Conservation (phyloP, 2,888 invertebrate species). For the Pandemis cinnamomeana region DNA sequence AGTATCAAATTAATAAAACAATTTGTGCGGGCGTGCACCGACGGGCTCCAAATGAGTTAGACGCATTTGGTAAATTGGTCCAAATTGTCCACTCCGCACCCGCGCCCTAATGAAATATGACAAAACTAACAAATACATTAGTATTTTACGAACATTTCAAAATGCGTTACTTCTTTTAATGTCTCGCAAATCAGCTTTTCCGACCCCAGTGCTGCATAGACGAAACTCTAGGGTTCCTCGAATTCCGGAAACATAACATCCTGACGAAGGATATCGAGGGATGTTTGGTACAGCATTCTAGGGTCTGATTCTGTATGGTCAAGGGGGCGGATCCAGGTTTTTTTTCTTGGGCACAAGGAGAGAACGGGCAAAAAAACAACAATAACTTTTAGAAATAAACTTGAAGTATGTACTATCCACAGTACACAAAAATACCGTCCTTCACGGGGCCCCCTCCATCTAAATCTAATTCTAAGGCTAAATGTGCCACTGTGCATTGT, state of each 20-base stretch:
- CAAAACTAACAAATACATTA: constrained; percentile 8
- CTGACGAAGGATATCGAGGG: not conserved
- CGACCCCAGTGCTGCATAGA: not conserved
- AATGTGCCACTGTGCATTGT: no score
- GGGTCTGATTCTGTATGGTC: not conserved
- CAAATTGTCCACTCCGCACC: constrained; percentile 36
- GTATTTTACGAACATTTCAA: not conserved
- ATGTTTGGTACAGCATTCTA: not conserved
- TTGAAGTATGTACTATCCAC: no score
- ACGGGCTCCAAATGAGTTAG: constrained; percentile 33
- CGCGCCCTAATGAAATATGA: constrained; percentile 14
- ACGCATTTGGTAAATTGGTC: constrained; percentile 40
- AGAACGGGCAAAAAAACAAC: no score
- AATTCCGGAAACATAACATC: not conserved
- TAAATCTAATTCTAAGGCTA: no score
- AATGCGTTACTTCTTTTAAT: not conserved
- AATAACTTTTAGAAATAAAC: no score
- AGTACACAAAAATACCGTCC: no score
- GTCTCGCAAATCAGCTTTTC: not conserved
- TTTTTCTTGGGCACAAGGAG: no score
- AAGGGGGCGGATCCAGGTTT: no score
- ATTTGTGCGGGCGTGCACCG: constrained; percentile 18
- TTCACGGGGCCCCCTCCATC: no score
- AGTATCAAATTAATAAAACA: constrained; percentile 40
- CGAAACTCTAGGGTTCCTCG: not conserved